Percentiles rank a stretch among this genome's conserved stretches.
Conservation (phyloP, 35 echinoderm and acorn worm species). For the Lytechinus variegatus region DNA sequence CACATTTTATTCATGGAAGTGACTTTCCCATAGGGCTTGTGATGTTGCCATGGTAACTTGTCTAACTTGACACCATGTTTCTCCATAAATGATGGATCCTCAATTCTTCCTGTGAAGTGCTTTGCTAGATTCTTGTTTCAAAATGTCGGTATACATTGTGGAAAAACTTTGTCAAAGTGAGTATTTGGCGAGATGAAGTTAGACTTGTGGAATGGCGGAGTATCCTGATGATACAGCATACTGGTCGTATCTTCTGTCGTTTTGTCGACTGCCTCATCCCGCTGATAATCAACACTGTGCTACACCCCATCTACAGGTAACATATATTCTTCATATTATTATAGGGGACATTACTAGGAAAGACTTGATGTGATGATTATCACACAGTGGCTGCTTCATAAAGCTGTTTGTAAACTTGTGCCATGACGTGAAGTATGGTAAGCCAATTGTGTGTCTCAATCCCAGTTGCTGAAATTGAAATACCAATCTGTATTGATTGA, state of each 20-base stretch:
- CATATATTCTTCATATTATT: neutral
- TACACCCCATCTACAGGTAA: slow-evolving; percentile 30
- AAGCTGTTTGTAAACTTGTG: no score
- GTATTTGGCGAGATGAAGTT: neutral
- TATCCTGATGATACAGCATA: slow-evolving; percentile 28
- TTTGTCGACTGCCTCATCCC: neutral
- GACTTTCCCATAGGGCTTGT: neutral
- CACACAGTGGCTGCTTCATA: no score
- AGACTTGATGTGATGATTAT: no score
- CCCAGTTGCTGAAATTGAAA: no score
- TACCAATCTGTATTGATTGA: no score
- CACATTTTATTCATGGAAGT: neutral
- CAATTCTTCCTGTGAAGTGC: neutral
- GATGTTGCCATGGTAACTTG: neutral
- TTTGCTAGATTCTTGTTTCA: neutral
- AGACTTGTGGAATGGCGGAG: slow-evolving; percentile 12
- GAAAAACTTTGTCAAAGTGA: neutral
- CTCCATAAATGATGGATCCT: neutral
- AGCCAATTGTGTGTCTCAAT: no score
- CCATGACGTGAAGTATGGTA: no score
- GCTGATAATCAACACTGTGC: neutral
- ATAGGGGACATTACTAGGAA: neutral
- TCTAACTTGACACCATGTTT: neutral
- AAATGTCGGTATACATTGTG: neutral
- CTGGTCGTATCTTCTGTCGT: slow-evolving; percentile 7